Evolutionary conservation across 2,113 vertebrate genomes (phyloP).

Genomic region (Regulus satrapa): DNA sequence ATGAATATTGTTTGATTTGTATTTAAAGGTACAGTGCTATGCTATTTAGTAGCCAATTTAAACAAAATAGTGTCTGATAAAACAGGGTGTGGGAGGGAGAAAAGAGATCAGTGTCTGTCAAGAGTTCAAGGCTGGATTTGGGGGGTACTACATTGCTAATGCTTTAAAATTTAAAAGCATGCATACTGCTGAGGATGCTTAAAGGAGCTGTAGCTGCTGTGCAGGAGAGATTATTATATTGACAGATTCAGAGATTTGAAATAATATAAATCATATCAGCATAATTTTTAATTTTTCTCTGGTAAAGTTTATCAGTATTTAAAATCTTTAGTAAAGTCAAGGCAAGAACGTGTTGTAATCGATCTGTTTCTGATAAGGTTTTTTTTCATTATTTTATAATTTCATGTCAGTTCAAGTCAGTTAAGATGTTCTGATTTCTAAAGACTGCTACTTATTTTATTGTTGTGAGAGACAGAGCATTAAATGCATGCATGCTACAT

Average conservation of each 20-base stretch:
- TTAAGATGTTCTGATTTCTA: background rate
- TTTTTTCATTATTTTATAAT: background rate
- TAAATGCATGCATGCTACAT: background rate
- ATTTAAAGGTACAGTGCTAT: constrained; percentile 65
- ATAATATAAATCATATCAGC: background rate
- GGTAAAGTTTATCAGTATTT: constrained; percentile 8
- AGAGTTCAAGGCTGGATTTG: constrained; percentile 20
- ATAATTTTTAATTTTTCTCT: background rate
- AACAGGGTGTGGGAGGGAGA: background rate
- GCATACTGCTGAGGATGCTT: background rate
- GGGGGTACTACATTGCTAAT: constrained; percentile 25
- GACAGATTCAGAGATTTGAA: background rate
- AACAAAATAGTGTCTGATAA: constrained; percentile 49
- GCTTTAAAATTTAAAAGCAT: constrained; percentile 1
- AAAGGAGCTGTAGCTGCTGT: constrained; percentile 21
- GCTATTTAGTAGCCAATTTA: constrained; percentile 36
- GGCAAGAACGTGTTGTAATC: background rate
- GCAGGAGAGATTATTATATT: background rate
- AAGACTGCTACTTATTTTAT: background rate
- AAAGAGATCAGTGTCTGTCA: constrained; percentile 7
- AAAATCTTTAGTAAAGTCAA: background rate
- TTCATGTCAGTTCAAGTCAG: background rate
- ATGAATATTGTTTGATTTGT: constrained; percentile 67
- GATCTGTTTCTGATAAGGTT: background rate
- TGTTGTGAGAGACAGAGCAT: background rate